A percentile compares a stretch with the other conserved stretches of the same genome.
Evolutionary conservation across 2,888 invertebrate genomes (phyloP).

Genomic region (Dorcus hopei): DNA sequence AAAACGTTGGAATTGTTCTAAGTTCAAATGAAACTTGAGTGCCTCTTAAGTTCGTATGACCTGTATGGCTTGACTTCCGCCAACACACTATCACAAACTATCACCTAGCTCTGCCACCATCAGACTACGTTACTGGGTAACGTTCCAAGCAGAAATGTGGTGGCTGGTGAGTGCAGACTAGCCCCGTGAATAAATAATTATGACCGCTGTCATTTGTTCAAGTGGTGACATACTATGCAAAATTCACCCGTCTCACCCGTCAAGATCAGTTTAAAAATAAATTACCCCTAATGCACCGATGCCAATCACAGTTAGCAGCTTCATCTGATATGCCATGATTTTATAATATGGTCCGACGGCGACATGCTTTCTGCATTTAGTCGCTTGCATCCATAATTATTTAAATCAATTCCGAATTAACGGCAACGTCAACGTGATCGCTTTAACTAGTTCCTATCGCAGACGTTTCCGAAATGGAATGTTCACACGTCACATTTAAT

Average conservation of each 20-base stretch:
- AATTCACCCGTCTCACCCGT: slow-evolving; percentile 26
- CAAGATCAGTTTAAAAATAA: slow-evolving; percentile 31
- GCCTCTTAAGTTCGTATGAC: too few species aligned
- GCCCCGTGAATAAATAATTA: slow-evolving; percentile 29
- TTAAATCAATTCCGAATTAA: slow-evolving; percentile 10
- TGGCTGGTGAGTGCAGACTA: slow-evolving; percentile 17
- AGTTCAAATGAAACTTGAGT: too few species aligned
- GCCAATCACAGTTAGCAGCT: slow-evolving; percentile 28
- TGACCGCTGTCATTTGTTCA: slow-evolving; percentile 31
- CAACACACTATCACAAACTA: too few species aligned
- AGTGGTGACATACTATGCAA: slow-evolving; percentile 24
- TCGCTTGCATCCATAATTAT: slow-evolving; percentile 9
- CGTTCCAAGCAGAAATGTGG: slow-evolving; percentile 14
- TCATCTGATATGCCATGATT: slow-evolving; percentile 25
- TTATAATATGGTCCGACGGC: slow-evolving; percentile 26
- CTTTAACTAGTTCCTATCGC: too few species aligned
- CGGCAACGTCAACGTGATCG: too few species aligned
- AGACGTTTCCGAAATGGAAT: too few species aligned
- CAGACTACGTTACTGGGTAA: slow-evolving; percentile 1
- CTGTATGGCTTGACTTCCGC: too few species aligned
- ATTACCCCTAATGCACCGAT: slow-evolving; percentile 28
- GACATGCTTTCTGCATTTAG: slow-evolving; percentile 27
- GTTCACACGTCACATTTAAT: too few species aligned
- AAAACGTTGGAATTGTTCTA: too few species aligned
- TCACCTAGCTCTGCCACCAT: not conserved